These are phyloP conservation scores for Craterocephalus amniculus DNA, from an alignment of 2,797 vertebrate genomes.

Conservation along the genomic window DNA sequence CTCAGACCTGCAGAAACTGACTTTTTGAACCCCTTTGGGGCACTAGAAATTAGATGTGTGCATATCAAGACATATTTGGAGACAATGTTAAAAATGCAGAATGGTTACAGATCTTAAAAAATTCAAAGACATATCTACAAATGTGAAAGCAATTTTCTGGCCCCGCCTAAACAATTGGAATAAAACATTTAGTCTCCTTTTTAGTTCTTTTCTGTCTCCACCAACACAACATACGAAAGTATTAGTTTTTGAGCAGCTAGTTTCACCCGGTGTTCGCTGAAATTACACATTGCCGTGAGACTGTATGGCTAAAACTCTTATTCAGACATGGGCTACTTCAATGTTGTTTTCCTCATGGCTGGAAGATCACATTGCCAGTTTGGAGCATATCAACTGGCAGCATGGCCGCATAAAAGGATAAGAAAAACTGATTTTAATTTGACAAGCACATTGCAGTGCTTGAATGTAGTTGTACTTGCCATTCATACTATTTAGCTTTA, in stretches of 20 bases:
- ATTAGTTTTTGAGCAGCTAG: not conserved
- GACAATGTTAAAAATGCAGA: not conserved
- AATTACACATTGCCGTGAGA: too few relatives aligned
- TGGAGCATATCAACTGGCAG: too few relatives aligned
- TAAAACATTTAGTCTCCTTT: not conserved
- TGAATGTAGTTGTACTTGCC: not conserved
- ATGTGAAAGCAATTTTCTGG: not conserved
- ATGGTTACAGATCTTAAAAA: not conserved
- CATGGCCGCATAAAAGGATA: too few relatives aligned
- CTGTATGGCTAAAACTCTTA: too few relatives aligned
- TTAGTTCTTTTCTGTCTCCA: not conserved
- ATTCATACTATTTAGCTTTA: too few relatives aligned
- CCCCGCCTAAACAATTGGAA: not conserved
- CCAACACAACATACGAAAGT: not conserved
- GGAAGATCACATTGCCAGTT: too few relatives aligned
- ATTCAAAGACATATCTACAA: not conserved
- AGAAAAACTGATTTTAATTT: not conserved
- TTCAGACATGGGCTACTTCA: too few relatives aligned
- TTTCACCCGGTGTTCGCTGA: too few relatives aligned
- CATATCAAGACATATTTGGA: not conserved
- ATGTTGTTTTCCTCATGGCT: too few relatives aligned
- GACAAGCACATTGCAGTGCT: not conserved
- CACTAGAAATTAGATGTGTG: not conserved
- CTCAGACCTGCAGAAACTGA: not conserved
- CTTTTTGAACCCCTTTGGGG: not conserved